Conservation (phyloP, 2,797 vertebrate species). For the Linurgus olivaceus region DNA sequence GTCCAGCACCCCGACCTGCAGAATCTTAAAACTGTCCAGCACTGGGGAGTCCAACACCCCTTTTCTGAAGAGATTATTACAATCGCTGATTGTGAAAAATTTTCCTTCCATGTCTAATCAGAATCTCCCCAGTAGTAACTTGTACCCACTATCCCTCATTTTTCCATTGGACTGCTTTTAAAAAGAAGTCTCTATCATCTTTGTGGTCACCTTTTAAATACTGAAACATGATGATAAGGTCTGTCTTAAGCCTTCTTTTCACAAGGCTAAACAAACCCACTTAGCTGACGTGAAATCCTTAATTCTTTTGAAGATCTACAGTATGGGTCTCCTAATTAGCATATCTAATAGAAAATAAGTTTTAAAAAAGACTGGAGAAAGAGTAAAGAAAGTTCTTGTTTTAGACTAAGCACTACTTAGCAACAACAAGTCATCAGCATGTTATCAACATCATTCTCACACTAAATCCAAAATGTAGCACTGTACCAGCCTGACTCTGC, state of each 20-base stretch:
- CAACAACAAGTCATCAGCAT: neutral
- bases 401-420: neutral
- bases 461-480: neutral
- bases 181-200: neutral
- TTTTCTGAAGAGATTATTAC: neutral
- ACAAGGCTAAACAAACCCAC: neutral
- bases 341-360: neutral
- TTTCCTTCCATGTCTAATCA: neutral
- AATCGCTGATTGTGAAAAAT: rapidly evolving
- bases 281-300: constrained; percentile 15
- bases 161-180: neutral
- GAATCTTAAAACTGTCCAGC: neutral
- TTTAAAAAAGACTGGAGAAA: neutral
- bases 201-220: neutral
- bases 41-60: neutral
- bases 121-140: neutral
- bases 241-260: neutral
- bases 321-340: neutral
- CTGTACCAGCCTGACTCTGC: neutral
- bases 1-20: neutral
- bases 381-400: neutral
- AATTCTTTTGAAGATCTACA: neutral
- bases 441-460: neutral
- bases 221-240: neutral
- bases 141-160: neutral